Evolutionary conservation across 1,140 invertebrate species (phyloP).

Genomic region (Nylanderia fulva): DNA sequence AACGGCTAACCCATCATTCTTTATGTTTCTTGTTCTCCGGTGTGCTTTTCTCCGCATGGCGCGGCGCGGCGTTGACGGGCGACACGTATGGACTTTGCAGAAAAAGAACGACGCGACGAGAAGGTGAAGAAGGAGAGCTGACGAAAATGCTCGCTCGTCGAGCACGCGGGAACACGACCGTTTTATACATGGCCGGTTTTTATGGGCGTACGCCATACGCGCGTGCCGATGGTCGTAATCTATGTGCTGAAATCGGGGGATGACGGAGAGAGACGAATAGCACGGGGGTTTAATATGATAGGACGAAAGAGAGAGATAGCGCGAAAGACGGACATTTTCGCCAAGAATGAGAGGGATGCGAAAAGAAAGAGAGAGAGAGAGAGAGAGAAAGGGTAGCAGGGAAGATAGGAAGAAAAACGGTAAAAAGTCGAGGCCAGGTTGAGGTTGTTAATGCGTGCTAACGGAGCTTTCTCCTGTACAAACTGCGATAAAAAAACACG

Average conservation of each 20-base stretch:
- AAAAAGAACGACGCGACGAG: conserved; percentile 38
- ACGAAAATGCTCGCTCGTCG: conserved; percentile 60
- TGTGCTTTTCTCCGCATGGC: conserved; percentile 32
- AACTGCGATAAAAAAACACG: background rate
- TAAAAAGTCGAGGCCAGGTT: conserved; percentile 40
- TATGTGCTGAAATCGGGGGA: conserved; percentile 62
- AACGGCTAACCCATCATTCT: conserved; percentile 44
- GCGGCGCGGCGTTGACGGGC: conserved; percentile 26
- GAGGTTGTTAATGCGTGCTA: conserved; percentile 45
- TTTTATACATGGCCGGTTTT: conserved; percentile 64
- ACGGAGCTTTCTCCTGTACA: conserved; percentile 20
- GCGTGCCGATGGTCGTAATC: conserved; percentile 63
- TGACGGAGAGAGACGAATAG: conserved; percentile 33
- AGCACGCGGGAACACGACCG: conserved; percentile 55
- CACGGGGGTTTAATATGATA: background rate
- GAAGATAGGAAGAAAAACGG: background rate
- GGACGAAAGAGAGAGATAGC: conserved; percentile 6
- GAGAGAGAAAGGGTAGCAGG: background rate
- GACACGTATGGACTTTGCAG: conserved; percentile 55
- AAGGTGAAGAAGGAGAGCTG: background rate
- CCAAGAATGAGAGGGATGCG: background rate
- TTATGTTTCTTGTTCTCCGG: conserved; percentile 54
- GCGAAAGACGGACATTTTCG: conserved; percentile 22
- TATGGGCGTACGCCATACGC: conserved; percentile 53
- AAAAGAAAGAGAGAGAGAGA: background rate